Evolutionary conservation across 2,797 vertebrate genomes (phyloP), one percentile per base, ranked within the genome.

Genomic region (Gambelia wislizenii): DNA sequence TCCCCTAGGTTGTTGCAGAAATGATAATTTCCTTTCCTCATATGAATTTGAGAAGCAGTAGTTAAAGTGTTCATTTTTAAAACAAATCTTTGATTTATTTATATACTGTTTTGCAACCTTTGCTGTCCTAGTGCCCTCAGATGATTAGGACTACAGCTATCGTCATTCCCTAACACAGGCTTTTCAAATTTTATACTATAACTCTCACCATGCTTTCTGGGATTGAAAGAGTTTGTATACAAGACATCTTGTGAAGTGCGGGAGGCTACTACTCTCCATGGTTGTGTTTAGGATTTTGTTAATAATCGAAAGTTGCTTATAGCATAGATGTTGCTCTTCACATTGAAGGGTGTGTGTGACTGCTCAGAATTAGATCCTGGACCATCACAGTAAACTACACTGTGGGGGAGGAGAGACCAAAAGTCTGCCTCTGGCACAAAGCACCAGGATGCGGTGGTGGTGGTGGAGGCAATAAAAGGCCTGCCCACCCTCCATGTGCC

Each of bases 11-110:
- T 16, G 49, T 22, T 83, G 33, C 56, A 75, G 69, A 83, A 64
- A 83, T 84, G 72, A 87, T 54, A 27, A 83, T 49, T 83, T 76
- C 16, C 72, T 80, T 87, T 89, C 72, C 25, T 27, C 56, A 82
- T 8, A 82, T 18, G 80, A 82, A 59, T 42, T 44, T 42, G 36
- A 44, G 80, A 61, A 82, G 56, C 13, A 16, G 56, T 25, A 39
- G 56, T 64, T 25, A 82, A 4, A 61, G 27, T 20, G 33, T 4
- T 1, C 49, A 54, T 79, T 79, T 69, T 12, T 3, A n/a, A 69
- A 69, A n/a, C n/a, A 25, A 25, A 25, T 61, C 59, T 61, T 61
- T 18, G 64, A 33, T 67, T 67, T 33, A 30, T 69, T 69, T 12
- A 2, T n/a, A 69, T 69, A 27, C 9, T 64, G 61, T 22, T 64